Conservation (phyloP, 2,888 invertebrate genomes). For the Coenonympha arcania region DNA sequence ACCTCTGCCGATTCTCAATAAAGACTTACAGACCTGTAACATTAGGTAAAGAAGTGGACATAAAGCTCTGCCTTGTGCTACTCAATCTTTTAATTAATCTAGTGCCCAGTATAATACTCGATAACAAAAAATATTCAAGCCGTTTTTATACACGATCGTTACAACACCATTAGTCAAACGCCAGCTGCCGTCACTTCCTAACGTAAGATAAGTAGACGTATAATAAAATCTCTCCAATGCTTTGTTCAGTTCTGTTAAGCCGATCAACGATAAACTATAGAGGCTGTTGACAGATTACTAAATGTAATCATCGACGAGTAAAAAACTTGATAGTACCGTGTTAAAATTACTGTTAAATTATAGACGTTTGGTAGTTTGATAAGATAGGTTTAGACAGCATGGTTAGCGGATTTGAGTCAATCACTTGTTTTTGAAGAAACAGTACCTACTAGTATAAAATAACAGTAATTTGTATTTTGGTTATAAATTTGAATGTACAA, state of each 20-base stretch:
- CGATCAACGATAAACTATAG: slow-evolving; percentile 9
- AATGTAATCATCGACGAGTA: slow-evolving; percentile 5
- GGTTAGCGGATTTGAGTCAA: not conserved
- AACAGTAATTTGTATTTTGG: too few species aligned
- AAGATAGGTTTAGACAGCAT: not conserved
- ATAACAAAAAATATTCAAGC: not conserved
- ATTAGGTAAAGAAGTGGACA: not conserved
- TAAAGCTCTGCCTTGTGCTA: not conserved
- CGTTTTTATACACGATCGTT: slow-evolving; percentile 15
- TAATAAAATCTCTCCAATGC: slow-evolving; percentile 14
- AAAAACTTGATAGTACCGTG: slow-evolving; percentile 1
- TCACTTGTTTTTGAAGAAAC: not conserved
- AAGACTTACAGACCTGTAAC: not conserved
- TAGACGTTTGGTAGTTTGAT: not conserved
- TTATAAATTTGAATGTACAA: too few species aligned
- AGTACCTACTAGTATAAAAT: not conserved
- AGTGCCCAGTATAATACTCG: too few species aligned
- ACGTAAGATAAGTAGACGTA: slow-evolving; percentile 13
- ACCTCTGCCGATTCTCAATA: not conserved
- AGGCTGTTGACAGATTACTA: slow-evolving; percentile 11
- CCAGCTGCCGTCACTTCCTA: slow-evolving; percentile 15
- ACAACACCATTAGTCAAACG: slow-evolving; percentile 26
- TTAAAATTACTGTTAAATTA: slow-evolving; percentile 2
- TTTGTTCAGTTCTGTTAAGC: slow-evolving; percentile 12
- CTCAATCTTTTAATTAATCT: not conserved